phyloP scores from a whole-genome alignment of 2,888 invertebrate genomes.

The Tiphia femorata region DNA sequence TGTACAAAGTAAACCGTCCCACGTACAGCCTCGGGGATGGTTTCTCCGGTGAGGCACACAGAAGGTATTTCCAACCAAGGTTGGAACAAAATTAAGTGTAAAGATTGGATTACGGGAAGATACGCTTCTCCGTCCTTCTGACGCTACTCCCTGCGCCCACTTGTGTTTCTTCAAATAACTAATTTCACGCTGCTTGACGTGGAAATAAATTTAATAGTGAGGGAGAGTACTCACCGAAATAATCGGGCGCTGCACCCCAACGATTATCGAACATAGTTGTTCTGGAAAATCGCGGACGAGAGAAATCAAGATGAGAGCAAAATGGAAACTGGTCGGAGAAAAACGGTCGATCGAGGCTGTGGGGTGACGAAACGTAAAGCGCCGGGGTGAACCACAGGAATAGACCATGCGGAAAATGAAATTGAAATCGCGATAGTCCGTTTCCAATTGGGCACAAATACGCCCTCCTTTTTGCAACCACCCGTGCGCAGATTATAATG shows the following conservation, averaged over 20 bases:
- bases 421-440: conserved; percentile 18
- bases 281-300: no score
- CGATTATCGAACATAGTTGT: no score
- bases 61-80: conserved; percentile 9
- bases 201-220: conserved; percentile 25
- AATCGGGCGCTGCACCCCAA: no score
- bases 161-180: conserved; percentile 30
- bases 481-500: conserved; percentile 24
- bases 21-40: background rate
- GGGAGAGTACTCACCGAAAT: conserved; percentile 4
- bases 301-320: background rate
- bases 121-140: conserved; percentile 9
- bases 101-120: conserved; percentile 22
- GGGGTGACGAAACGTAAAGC: background rate
- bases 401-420: conserved; percentile 16
- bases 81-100: conserved; percentile 25
- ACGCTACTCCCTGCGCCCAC: no score
- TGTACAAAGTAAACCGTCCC: conserved; percentile 1
- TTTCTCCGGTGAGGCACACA: conserved; percentile 6
- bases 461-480: no score
- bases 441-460: conserved; percentile 1
- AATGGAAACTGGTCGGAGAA: background rate
- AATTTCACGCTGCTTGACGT: conserved; percentile 13
- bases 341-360: no score
- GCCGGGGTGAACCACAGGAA: no score